phyloP scores from a whole-genome alignment of 2,797 vertebrate genomes.

The Malacoctenus gilli region DNA sequence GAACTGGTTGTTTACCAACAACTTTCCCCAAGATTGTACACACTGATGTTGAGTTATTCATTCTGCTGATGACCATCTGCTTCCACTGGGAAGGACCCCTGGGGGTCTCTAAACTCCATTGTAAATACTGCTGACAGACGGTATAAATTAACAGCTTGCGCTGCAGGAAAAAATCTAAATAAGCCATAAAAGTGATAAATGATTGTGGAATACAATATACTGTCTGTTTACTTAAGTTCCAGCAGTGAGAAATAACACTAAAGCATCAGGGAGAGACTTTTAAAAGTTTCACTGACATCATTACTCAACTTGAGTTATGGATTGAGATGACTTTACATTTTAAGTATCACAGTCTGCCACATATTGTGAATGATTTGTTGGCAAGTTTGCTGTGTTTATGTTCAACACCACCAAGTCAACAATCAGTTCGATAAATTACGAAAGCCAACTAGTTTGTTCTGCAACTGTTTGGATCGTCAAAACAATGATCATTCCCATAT shows the following conservation, averaged over 20 bases:
- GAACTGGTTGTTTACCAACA: neutral
- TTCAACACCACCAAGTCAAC: no score
- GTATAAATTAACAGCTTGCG: neutral
- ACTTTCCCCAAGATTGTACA: neutral
- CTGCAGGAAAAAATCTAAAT: neutral
- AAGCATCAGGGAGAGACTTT: neutral
- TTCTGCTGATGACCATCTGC: neutral
- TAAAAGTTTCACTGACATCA: neutral
- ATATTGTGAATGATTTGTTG: no score
- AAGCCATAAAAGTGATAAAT: neutral
- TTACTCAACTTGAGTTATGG: neutral
- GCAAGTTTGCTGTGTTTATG: no score
- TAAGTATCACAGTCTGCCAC: no score
- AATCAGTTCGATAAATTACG: no score
- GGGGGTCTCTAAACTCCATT: neutral
- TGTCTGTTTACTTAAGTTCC: neutral
- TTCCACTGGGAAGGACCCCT: neutral
- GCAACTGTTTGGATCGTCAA: no score
- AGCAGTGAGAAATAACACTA: neutral
- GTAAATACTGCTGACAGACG: neutral
- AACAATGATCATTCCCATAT: no score
- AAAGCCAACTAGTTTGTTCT: no score
- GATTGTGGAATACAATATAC: neutral
- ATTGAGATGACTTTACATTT: no score
- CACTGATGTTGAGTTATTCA: neutral